Percentiles rank a stretch among this genome's conserved stretches.
Conservation (phyloP, 2,113 vertebrate genomes). For the Pogona vitticeps region DNA sequence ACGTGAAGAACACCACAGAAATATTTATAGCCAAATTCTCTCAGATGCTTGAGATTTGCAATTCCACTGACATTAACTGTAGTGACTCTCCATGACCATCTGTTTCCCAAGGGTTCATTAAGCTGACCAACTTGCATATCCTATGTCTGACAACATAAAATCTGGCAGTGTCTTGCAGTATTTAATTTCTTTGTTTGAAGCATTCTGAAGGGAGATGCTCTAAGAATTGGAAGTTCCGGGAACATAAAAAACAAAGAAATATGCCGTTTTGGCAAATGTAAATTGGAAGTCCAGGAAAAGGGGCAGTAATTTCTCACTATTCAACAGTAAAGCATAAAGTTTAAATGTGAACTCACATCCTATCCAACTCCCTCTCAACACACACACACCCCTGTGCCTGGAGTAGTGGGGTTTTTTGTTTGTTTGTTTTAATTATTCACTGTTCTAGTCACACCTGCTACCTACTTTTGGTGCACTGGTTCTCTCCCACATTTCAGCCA, state of each 20-base stretch:
- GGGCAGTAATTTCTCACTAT: too few species aligned
- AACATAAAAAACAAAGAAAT: too few species aligned
- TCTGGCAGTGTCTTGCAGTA: background rate
- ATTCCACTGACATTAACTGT: background rate
- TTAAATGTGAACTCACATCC: too few species aligned
- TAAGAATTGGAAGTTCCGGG: too few species aligned
- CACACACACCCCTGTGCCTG: background rate
- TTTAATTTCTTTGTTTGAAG: background rate
- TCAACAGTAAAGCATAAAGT: background rate
- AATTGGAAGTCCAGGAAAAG: too few species aligned
- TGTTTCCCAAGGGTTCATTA: background rate
- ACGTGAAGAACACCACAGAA: background rate
- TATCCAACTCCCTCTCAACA: too few species aligned
- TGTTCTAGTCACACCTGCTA: too few species aligned
- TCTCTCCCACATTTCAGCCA: background rate
- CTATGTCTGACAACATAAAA: background rate
- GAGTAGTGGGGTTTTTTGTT: too few species aligned
- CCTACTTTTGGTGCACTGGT: background rate
- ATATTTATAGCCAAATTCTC: background rate
- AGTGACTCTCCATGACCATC: slow-evolving; percentile 2
- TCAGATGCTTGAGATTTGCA: slow-evolving; percentile 17
- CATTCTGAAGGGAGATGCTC: too few species aligned
- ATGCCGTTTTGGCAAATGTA: too few species aligned
- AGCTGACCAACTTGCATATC: background rate
- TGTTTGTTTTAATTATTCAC: background rate